Evolutionary conservation across 2,113 vertebrate genomes (phyloP).

Genomic region (Pagrus major): DNA sequence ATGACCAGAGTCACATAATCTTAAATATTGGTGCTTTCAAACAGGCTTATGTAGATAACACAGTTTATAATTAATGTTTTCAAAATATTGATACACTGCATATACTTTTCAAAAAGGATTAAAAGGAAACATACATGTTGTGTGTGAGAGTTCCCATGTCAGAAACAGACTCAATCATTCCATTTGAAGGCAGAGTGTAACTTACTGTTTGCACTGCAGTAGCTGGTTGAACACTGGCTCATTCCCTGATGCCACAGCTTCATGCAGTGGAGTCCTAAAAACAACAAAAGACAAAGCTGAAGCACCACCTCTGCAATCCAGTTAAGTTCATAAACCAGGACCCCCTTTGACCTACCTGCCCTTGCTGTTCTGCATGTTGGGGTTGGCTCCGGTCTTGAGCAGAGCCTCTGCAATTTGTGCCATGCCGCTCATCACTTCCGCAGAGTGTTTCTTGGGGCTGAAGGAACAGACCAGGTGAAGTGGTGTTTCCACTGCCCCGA

Average conservation of each 20-base stretch:
- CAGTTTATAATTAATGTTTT: no score
- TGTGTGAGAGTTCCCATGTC: not conserved
- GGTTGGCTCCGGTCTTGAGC: conserved; percentile 93
- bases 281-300: conserved; percentile 16
- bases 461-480: conserved; percentile 95
- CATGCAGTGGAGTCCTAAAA: conserved; percentile 93
- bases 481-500: conserved; percentile 94
- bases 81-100: no score
- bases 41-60: not conserved
- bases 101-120: no score
- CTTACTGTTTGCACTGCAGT: conserved; percentile 97
- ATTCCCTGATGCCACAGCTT: conserved; percentile 92
- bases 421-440: conserved; percentile 92
- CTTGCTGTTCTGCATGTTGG: conserved; percentile 96
- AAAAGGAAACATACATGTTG: no score
- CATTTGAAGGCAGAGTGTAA: conserved; percentile 16
- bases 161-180: not conserved
- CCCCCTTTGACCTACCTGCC: conserved; percentile 85
- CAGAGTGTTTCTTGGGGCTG: conserved; percentile 90
- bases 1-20: not conserved
- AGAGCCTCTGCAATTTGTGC: conserved; percentile 92
- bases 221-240: conserved; percentile 96
- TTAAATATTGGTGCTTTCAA: not conserved
- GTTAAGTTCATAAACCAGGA: not conserved
- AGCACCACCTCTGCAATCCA: not conserved